A percentile compares a stretch with the other conserved stretches of the same genome.
These are phyloP conservation scores for rat (Rattus norvegicus) DNA, from an alignment of 2,113 vertebrate species.

Conservation along the genomic window DNA sequence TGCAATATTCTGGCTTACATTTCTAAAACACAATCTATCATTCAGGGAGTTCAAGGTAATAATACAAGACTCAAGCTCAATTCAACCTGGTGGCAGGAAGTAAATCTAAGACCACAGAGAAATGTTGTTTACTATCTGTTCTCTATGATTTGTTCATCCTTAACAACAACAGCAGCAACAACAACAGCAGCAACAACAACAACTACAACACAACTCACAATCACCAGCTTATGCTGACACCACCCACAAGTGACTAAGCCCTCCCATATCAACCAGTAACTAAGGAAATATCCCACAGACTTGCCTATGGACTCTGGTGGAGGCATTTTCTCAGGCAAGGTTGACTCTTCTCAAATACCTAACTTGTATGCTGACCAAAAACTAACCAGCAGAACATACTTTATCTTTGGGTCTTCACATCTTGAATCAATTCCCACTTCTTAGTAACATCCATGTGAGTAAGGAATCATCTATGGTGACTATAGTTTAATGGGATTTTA, in stretches of 20 bases:
- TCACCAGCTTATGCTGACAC: not conserved
- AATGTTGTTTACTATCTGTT: not conserved
- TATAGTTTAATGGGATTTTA: not conserved
- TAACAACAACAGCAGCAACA: no score
- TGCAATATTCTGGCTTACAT: not conserved
- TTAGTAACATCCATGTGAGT: not conserved
- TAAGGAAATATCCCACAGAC: not conserved
- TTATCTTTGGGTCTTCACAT: not conserved
- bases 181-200: no score
- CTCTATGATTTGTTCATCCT: not conserved
- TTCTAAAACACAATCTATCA: not conserved
- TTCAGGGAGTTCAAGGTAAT: fast-evolving
- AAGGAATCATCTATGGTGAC: no score
- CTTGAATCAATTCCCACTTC: not conserved
- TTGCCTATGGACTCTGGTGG: not conserved
- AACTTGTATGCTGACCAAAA: not conserved
- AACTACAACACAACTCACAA: not conserved
- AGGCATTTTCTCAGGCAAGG: not conserved
- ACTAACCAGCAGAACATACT: not conserved
- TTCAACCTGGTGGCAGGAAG: not conserved
- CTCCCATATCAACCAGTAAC: not conserved
- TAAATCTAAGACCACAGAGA: no score
- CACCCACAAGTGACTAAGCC: not conserved
- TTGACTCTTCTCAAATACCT: not conserved
- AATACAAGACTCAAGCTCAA: no score